Evolutionary conservation across 2,797 vertebrate genomes (phyloP).

Genomic region (Calcarius lapponicus): DNA sequence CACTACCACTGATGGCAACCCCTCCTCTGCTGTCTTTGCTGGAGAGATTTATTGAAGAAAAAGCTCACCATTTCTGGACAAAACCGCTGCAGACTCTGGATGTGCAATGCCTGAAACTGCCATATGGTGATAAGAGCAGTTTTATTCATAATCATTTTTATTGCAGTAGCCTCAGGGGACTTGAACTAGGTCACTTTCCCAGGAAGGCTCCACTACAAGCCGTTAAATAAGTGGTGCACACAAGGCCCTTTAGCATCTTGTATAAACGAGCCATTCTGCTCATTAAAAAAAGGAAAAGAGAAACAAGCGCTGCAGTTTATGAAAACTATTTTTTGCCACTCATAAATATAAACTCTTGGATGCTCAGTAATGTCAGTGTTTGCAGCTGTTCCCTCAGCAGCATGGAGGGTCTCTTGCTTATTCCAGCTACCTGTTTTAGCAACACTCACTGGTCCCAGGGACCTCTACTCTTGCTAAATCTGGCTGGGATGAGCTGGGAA

Average conservation of each 20-base stretch:
- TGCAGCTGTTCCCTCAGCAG: slow-evolving; percentile 22
- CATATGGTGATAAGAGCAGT: slow-evolving; percentile 62
- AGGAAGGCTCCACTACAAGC: slow-evolving; percentile 42
- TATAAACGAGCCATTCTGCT: neutral
- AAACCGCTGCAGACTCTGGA: neutral
- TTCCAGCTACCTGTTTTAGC: neutral
- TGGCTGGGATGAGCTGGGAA: neutral
- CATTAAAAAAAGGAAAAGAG: slow-evolving; percentile 13
- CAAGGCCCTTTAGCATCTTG: slow-evolving; percentile 17
- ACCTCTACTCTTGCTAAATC: neutral
- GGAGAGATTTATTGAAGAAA: slow-evolving; percentile 4
- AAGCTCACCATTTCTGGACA: slow-evolving; percentile 41
- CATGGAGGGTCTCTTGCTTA: neutral
- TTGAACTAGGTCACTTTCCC: slow-evolving; percentile 70
- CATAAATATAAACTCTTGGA: slow-evolving; percentile 33
- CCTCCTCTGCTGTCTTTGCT: neutral
- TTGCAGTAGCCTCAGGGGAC: slow-evolving; percentile 43
- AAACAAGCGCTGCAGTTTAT: neutral
- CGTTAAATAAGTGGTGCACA: slow-evolving; percentile 6
- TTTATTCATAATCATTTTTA: slow-evolving; percentile 57
- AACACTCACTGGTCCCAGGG: neutral
- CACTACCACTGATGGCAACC: neutral
- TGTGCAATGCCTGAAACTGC: slow-evolving; percentile 32
- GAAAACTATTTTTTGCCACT: slow-evolving; percentile 26
- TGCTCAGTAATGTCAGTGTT: neutral